Conservation (phyloP, 2,797 vertebrate genomes). For the Loriculus beryllinus region DNA sequence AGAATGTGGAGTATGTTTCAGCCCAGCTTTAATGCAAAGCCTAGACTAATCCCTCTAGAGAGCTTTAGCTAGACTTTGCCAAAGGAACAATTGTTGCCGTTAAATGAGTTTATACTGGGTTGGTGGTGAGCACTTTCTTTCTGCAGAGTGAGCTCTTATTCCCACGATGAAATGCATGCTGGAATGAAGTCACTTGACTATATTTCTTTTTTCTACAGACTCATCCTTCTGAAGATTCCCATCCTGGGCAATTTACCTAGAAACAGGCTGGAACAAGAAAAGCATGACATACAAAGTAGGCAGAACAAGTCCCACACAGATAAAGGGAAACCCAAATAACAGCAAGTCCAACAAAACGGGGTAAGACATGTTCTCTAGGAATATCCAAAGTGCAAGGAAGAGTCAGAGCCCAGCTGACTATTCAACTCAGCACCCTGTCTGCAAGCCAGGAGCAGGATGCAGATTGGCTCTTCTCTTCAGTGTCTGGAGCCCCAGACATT, state of each 20-base stretch:
- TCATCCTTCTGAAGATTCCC: conserved; percentile 50
- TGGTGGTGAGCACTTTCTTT: not conserved
- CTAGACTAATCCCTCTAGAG: not conserved
- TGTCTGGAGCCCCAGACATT: not conserved
- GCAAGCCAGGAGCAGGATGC: not conserved
- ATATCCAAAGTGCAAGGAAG: not conserved
- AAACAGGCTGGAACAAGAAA: conserved; percentile 44
- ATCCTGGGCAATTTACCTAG: not conserved
- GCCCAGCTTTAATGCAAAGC: conserved; percentile 19
- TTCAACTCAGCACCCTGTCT: not conserved
- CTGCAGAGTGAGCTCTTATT: not conserved
- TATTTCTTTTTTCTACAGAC: not conserved
- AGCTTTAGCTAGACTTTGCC: conserved; percentile 18
- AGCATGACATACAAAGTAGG: not conserved
- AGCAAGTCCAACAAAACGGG: not conserved
- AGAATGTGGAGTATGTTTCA: conserved; percentile 42
- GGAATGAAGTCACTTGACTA: conserved; percentile 42
- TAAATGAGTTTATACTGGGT: not conserved
- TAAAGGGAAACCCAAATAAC: conserved; percentile 60
- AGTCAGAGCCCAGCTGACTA: not conserved
- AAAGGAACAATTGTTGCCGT: conserved; percentile 8
- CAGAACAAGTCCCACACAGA: conserved; percentile 11
- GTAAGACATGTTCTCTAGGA: conserved; percentile 56
- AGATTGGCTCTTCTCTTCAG: not conserved
- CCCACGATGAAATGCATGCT: conserved; percentile 25